Evolutionary conservation across 2,797 vertebrate species (phyloP).

Genomic region (Cossypha dichroa): DNA sequence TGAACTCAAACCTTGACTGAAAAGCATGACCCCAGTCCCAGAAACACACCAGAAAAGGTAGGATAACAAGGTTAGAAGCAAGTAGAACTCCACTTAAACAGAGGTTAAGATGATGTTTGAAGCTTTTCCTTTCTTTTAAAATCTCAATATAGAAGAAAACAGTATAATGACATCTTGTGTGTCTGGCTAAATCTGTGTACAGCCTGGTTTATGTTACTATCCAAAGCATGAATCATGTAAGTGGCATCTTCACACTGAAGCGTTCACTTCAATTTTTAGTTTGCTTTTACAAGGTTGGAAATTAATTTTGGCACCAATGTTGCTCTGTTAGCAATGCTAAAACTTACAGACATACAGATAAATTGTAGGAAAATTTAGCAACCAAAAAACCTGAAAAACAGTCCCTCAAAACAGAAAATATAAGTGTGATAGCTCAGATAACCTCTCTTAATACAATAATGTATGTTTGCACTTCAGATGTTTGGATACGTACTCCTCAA

Average conservation of each 20-base stretch:
- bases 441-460: not conserved
- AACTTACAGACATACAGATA: not conserved
- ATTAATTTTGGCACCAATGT: not conserved
- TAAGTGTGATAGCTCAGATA: not conserved
- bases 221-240: not conserved
- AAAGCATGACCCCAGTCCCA: not conserved
- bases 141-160: not conserved
- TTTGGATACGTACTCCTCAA: rapidly evolving
- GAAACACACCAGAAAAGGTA: not conserved
- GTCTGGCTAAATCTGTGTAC: not conserved
- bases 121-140: not conserved
- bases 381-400: not conserved
- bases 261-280: not conserved
- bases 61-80: not conserved
- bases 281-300: not conserved
- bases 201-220: not conserved
- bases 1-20: not conserved
- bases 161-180: not conserved
- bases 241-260: not conserved
- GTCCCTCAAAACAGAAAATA: not conserved
- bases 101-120: not conserved
- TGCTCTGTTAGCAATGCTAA: not conserved
- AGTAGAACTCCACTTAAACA: not conserved
- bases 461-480: not conserved
- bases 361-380: not conserved